Evolutionary conservation across 2,888 invertebrate species (phyloP).

Genomic region (Acleris laterana): DNA sequence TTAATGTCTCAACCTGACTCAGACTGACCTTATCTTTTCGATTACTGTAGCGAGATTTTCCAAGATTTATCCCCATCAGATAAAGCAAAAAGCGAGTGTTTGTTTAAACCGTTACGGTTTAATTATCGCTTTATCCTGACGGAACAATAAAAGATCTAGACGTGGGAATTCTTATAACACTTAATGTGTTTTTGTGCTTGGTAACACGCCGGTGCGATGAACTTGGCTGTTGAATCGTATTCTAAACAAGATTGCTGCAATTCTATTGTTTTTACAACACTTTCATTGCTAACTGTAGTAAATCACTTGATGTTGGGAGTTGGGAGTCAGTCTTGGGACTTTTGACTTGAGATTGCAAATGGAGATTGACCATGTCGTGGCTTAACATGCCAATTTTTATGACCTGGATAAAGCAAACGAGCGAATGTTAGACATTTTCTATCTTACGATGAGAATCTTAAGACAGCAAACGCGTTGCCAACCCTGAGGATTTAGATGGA

Average conservation of each 20-base stretch:
- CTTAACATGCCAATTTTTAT: too few relatives aligned
- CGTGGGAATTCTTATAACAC: slow-evolving; percentile 23
- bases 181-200: slow-evolving; percentile 22
- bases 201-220: background rate
- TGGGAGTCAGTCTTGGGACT: too few relatives aligned
- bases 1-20: slow-evolving; percentile 8
- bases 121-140: slow-evolving; percentile 32
- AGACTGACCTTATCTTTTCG: slow-evolving; percentile 17
- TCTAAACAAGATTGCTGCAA: background rate
- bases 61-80: slow-evolving; percentile 20
- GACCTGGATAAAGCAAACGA: too few relatives aligned
- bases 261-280: too few relatives aligned
- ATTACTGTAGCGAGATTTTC: slow-evolving; percentile 9
- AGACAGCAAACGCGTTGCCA: too few relatives aligned
- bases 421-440: too few relatives aligned
- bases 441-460: too few relatives aligned
- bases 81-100: slow-evolving; percentile 29
- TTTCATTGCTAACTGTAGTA: too few relatives aligned
- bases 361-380: too few relatives aligned
- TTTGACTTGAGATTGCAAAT: too few relatives aligned
- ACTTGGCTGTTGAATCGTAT: background rate
- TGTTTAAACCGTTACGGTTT: slow-evolving; percentile 27
- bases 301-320: too few relatives aligned
- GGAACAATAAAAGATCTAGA: slow-evolving; percentile 26
- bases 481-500: too few relatives aligned